Evolutionary conservation across 2,888 invertebrate species (phyloP), one percentile per base, ranked within the genome.

Genomic region (Lasioglossum calceatum): DNA sequence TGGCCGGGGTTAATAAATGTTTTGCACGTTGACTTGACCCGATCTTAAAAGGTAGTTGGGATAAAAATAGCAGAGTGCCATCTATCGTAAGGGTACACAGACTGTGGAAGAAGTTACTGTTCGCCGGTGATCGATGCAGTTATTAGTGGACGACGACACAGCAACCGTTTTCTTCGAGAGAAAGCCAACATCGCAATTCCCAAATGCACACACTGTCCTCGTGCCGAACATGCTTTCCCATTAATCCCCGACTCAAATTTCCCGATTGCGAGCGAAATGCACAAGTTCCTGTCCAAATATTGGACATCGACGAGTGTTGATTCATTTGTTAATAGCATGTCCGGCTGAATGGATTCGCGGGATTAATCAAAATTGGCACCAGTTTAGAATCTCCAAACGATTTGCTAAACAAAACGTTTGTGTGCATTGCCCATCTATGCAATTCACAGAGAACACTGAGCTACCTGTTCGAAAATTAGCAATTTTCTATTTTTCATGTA

Each of bases 1-100:
- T 23, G 84, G 50, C 54, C 73, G 74, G 74, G 85, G 89, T 88
- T 91, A 89, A 90, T 90, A 90, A 91, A 91, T 92, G 85, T 92
- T 92, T 91, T 86, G 86, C 86, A 84, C 80, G 84, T 87, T 88
- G 86, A 92, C 89, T 91, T 90, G 88, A 89, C 89, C 91, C 84
- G 88, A 88, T 90, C 89, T 89, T 88, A 88, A 92, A 88, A 90
- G 86, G 87, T 87, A 82, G 82, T 78, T 76, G 81, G 84, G 80
- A 88, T 85, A 91, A 91, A 92, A 89, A 92, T 92, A 91, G 88
- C 79, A 83, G 73, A 83, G 85, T 89, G 80, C 79, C 82, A 82
- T 86, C 84, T 89, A 85, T 90, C 84, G 88, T 85, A 81, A 81
- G 83, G 88, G 86, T 82, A 87, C 76, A 87, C 82, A 87, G 87